phyloP scores from a whole-genome alignment of 2,113 vertebrate species.

The Eonycteris spelaea region DNA sequence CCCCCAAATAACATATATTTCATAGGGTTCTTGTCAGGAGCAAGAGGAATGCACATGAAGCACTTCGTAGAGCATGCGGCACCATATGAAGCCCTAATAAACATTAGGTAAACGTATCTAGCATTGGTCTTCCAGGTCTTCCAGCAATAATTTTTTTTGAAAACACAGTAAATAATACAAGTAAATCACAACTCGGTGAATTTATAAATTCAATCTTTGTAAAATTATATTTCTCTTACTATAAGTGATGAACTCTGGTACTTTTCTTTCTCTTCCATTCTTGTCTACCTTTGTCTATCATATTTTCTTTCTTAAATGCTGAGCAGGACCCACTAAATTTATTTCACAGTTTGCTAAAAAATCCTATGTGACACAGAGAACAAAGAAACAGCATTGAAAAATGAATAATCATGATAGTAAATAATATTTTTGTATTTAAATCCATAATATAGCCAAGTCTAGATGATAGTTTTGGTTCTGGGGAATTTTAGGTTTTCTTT shows the following conservation, averaged over 20 bases:
- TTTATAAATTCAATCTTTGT: not conserved
- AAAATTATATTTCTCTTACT: not conserved
- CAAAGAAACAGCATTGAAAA: not conserved
- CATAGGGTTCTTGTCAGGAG: not conserved
- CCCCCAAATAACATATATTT: not conserved
- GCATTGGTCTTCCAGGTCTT: not conserved
- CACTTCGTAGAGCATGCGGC: not conserved
- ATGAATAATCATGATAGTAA: not conserved
- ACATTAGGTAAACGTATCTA: not conserved
- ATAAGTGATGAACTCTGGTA: not conserved
- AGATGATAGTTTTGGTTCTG: not conserved
- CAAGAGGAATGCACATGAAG: not conserved
- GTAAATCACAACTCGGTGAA: not conserved
- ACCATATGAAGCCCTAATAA: not conserved
- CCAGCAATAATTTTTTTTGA: not conserved
- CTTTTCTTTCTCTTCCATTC: not conserved
- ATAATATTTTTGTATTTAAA: not conserved
- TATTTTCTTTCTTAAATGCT: not conserved
- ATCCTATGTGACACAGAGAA: not conserved
- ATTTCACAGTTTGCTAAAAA: not conserved
- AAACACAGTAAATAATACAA: not conserved
- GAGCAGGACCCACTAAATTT: not conserved
- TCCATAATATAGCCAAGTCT: not conserved
- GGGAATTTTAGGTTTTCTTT: not conserved
- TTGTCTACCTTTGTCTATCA: not conserved